A percentile compares a stretch with the other conserved stretches of the same genome.
These are phyloP conservation scores for Drosophila lacteicornis DNA, from an alignment of 1,140 invertebrate species.

Conservation along the genomic window DNA sequence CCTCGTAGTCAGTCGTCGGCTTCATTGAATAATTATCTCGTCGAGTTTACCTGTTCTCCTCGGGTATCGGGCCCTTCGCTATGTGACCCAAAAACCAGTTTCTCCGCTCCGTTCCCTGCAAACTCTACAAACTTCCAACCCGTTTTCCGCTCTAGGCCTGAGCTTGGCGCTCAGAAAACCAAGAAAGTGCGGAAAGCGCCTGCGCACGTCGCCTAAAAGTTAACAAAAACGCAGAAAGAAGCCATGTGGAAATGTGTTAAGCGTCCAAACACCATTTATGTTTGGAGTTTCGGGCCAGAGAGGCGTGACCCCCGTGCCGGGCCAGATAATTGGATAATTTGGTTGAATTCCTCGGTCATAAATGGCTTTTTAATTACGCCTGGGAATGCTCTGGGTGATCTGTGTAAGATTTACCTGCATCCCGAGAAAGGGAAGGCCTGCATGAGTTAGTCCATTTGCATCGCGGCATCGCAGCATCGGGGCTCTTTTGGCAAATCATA, in stretches of 20 bases:
- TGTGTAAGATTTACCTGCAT: conserved; percentile 18
- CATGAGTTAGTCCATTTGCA: conserved; percentile 19
- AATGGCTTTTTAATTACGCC: conserved; percentile 72
- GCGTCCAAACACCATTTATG: conserved; percentile 29
- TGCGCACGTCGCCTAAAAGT: conserved; percentile 34
- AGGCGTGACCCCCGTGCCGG: conserved; percentile 22
- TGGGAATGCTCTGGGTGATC: conserved; percentile 6
- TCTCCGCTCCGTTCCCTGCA: conserved; percentile 25
- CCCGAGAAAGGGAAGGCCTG: not conserved
- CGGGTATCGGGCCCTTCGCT: conserved; percentile 53
- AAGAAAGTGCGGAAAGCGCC: conserved; percentile 40
- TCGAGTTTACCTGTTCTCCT: conserved; percentile 71
- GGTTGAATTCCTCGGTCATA: conserved; percentile 11
- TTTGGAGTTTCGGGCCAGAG: conserved; percentile 12
- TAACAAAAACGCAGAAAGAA: conserved; percentile 18
- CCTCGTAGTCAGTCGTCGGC: conserved; percentile 35
- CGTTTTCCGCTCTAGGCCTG: conserved; percentile 46
- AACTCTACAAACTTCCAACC: conserved; percentile 37
- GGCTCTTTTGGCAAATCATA: conserved; percentile 53
- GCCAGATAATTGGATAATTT: conserved; percentile 28
- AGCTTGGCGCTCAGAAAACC: conserved; percentile 39
- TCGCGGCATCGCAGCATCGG: not conserved
- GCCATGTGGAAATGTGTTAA: conserved; percentile 69
- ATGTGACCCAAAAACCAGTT: conserved; percentile 81
- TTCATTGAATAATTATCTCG: conserved; percentile 81